Evolutionary conservation across 1,140 invertebrate species (phyloP).

Genomic region (Drosophila sulfurigaster): DNA sequence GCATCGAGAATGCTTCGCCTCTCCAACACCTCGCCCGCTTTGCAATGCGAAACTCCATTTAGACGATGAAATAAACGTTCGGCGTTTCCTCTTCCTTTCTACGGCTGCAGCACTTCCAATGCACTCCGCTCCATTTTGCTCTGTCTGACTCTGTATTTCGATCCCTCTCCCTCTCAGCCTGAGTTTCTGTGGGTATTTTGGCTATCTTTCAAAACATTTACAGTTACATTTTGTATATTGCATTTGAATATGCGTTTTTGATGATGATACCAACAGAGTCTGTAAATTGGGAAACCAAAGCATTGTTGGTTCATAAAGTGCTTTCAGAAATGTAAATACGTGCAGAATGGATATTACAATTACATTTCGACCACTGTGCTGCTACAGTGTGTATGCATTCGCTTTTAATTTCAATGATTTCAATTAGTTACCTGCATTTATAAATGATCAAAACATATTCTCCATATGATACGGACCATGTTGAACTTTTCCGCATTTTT

Average conservation of each 20-base stretch:
- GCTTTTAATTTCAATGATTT: conserved; percentile 3
- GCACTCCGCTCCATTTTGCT: neutral
- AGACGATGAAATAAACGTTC: conserved; percentile 77
- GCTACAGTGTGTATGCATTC: neutral
- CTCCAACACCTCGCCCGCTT: neutral
- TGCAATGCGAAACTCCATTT: conserved; percentile 64
- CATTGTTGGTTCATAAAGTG: conserved; percentile 30
- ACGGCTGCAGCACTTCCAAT: conserved; percentile 9
- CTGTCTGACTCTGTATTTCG: neutral
- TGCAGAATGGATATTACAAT: conserved; percentile 9
- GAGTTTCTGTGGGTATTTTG: conserved; percentile 43
- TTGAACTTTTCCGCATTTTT: no score
- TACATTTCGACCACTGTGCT: neutral
- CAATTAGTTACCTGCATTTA: neutral
- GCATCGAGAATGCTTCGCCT: conserved; percentile 46
- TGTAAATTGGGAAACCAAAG: conserved; percentile 57
- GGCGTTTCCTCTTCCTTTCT: conserved; percentile 20
- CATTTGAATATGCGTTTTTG: conserved; percentile 76
- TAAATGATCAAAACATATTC: neutral
- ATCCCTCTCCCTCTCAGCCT: neutral
- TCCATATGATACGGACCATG: no score
- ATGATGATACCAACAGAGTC: conserved; percentile 54
- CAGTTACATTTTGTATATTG: conserved; percentile 77
- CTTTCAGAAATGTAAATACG: conserved; percentile 16
- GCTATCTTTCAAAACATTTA: conserved; percentile 77